These are phyloP conservation scores for Mormyrus iriodes DNA, from an alignment of 2,113 vertebrate species.

Conservation along the genomic window DNA sequence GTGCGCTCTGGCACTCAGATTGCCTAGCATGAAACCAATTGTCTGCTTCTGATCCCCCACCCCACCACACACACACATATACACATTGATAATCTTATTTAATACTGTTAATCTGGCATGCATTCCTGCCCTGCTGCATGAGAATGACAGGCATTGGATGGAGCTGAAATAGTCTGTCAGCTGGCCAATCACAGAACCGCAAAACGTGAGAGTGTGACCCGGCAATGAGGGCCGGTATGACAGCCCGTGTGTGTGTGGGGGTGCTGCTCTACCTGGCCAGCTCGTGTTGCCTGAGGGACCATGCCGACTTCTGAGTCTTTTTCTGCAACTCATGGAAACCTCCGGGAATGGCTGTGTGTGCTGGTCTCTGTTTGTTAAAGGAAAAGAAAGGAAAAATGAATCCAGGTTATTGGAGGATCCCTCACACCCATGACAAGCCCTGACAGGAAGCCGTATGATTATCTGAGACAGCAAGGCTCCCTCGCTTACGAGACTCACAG, in stretches of 20 bases:
- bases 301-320: neutral
- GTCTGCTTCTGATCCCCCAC: neutral
- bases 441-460: conserved; percentile 64
- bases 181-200: conserved; percentile 17
- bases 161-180: conserved; percentile 20
- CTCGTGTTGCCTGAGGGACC: neutral
- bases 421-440: conserved; percentile 61
- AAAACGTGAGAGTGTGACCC: conserved; percentile 13
- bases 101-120: conserved; percentile 6
- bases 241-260: neutral
- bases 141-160: neutral
- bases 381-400: conserved; percentile 6
- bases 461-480: conserved; percentile 40
- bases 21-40: neutral
- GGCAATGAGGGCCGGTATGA: neutral
- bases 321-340: neutral
- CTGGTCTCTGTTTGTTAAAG: conserved; percentile 14
- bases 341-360: neutral
- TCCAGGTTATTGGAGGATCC: conserved; percentile 51
- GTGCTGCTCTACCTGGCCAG: neutral
- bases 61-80: neutral
- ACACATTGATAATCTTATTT: conserved; percentile 29
- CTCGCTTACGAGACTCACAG: conserved; percentile 50
- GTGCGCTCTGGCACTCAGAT: neutral
- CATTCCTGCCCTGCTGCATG: neutral